Base-by-base conservation (phyloP, 37 sponge, comb jelly and placozoan species). In the Aplysina aerophoba region DNA sequence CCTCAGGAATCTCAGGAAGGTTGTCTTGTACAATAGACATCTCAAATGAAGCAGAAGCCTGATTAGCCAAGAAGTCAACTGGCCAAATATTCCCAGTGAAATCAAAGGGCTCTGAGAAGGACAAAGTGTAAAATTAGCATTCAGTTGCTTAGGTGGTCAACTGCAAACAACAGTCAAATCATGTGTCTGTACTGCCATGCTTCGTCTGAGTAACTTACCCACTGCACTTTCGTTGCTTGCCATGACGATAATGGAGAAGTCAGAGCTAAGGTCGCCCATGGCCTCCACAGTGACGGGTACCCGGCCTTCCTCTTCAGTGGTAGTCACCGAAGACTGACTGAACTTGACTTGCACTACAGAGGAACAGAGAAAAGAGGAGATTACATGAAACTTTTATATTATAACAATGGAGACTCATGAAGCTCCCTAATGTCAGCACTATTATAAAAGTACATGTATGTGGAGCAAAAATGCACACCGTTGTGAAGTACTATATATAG, bases 231-330 rank as follows among this genome's bases (percentile, higher is more conserved):
- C 74, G 20, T 73, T 73, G 8, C 31, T 73, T 13, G 74, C 74
- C 74, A 73, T 73, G 41, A 73, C 74, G 37, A 73, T 73, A 21
- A 73, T 37, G 41, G 74, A 73, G 74, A 73, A 73, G 20, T 73
- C 74, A 21, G 21, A 19, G 13, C 40, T 38, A 13, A 73, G 74
- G 37, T 73, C 74, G 12, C 74, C 74, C 74, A 73, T 73, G 19
- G 74, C 74, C 31, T 38, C 14, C 21, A 73, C 74, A 21, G 22
- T 30, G 37, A 73, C 41, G 14, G 35, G 8, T 12, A 41, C 74
- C 13, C 12, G 11, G 11, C 37, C 37, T 4, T 73, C 74, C 37
- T 73, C 74, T 31, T 73, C 74, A 34, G 37, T 73, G 12, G 37
- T 41, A 4, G 40, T 21, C 12, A 73, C 38, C 20, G 8, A 8